Evolutionary conservation across 2,888 invertebrate genomes (phyloP).

Genomic region (Epinotia bilunana): DNA sequence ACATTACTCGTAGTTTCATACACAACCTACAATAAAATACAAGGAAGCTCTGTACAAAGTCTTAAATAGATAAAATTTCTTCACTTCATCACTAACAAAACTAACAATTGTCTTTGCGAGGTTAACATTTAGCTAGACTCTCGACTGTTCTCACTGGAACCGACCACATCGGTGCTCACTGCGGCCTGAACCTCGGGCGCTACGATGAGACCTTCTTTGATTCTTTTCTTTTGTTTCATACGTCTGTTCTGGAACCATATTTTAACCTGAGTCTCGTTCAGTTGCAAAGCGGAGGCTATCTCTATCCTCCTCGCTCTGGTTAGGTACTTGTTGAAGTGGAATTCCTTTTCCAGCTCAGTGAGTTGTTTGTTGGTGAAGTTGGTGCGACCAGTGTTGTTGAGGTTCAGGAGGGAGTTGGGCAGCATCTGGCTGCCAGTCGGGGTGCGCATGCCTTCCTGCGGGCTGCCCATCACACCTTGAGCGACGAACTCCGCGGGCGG

Average conservation of each 20-base stretch:
- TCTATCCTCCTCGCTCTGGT: constrained; percentile 98
- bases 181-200: constrained; percentile 81
- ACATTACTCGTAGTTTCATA: constrained; percentile 7
- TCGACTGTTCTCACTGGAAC: constrained; percentile 89
- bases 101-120: constrained; percentile 29
- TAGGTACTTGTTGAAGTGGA: constrained; percentile 99
- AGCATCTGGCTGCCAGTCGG: constrained; percentile 79
- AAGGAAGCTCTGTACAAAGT: constrained; percentile 44
- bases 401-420: constrained; percentile 77
- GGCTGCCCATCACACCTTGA: constrained; percentile 79
- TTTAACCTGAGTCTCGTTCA: constrained; percentile 99
- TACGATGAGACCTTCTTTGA: constrained; percentile 94
- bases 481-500: constrained; percentile 80
- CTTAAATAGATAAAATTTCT: constrained; percentile 43
- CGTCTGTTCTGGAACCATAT: constrained; percentile 99
- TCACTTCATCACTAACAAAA: constrained; percentile 40
- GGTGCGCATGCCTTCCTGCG: constrained; percentile 78
- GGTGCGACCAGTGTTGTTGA: constrained; percentile 96
- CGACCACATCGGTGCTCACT: constrained; percentile 68
- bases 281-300: constrained; percentile 97
- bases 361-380: constrained; percentile 99
- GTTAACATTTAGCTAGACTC: constrained; percentile 85
- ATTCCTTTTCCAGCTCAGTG: constrained; percentile 99
- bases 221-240: constrained; percentile 99
- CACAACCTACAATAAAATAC: constrained; percentile 25